These are phyloP conservation scores for Morone saxatilis DNA, from an alignment of 2,113 vertebrate species.

Conservation along the genomic window DNA sequence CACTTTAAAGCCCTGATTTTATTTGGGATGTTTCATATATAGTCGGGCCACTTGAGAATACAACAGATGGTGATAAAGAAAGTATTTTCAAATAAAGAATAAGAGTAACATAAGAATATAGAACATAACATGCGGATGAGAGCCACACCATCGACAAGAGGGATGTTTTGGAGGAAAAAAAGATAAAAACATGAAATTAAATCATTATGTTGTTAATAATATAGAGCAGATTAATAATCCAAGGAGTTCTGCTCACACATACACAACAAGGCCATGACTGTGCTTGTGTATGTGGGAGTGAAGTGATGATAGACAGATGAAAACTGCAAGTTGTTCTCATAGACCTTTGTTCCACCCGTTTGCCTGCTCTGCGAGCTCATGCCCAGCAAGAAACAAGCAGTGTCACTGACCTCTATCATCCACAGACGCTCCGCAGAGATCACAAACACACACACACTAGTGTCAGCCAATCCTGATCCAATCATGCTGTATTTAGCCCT, in stretches of 20 bases:
- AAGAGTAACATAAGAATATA: not conserved
- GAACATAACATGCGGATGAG: not conserved
- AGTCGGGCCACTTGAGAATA: slow-evolving; percentile 11
- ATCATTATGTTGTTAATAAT: not conserved
- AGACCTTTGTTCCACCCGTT: slow-evolving; percentile 57
- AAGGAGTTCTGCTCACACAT: not conserved
- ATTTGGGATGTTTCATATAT: slow-evolving; percentile 55
- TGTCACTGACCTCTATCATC: slow-evolving; percentile 79
- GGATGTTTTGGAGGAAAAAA: not conserved
- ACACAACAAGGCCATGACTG: not conserved
- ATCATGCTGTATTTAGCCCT: slow-evolving; percentile 57
- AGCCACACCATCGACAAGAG: not conserved
- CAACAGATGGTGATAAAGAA: slow-evolving; percentile 50
- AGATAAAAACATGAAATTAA: not conserved
- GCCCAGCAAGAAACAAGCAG: slow-evolving; percentile 66
- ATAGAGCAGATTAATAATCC: not conserved
- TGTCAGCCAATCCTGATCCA: slow-evolving; percentile 43
- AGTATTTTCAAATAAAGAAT: slow-evolving; percentile 18
- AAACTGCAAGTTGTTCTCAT: slow-evolving; percentile 47
- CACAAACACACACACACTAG: slow-evolving; percentile 44
- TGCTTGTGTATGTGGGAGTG: slow-evolving; percentile 15
- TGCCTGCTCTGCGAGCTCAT: slow-evolving; percentile 37
- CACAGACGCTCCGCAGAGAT: slow-evolving; percentile 50
- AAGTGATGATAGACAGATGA: slow-evolving; percentile 50
- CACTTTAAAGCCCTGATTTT: slow-evolving; percentile 47